Evolutionary conservation across 2,113 vertebrate species (phyloP).

Genomic region (Nothocercus nigrocapillus): DNA sequence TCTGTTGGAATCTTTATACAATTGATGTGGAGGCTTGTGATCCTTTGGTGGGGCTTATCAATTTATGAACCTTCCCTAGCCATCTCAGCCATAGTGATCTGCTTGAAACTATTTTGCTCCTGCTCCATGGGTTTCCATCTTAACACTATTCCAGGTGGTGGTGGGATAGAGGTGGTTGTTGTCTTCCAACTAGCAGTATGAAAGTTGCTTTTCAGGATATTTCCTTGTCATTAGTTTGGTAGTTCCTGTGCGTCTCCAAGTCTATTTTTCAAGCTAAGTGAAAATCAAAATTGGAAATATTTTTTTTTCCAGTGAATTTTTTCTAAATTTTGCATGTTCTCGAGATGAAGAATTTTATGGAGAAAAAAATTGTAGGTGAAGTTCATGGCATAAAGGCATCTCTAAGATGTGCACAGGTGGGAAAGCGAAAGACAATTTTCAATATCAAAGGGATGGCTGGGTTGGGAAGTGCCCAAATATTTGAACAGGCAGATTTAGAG

Average conservation of each 20-base stretch:
- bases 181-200: not conserved
- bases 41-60: slow-evolving; percentile 33
- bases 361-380: not conserved
- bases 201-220: not conserved
- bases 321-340: not conserved
- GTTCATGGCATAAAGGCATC: not conserved
- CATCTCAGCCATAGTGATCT: not conserved
- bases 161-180: not conserved
- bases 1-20: slow-evolving; percentile 50
- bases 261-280: not conserved
- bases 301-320: not conserved
- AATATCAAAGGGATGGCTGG: not conserved
- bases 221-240: not conserved
- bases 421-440: not conserved
- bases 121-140: not conserved
- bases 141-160: not conserved
- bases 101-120: slow-evolving; percentile 27
- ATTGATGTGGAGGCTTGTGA: slow-evolving; percentile 41
- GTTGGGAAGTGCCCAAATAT: slow-evolving; percentile 11
- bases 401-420: not conserved
- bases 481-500: slow-evolving; percentile 50
- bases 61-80: slow-evolving; percentile 44
- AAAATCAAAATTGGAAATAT: not conserved
- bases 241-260: not conserved
- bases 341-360: not conserved